phyloP scores from a whole-genome alignment of 1,140 invertebrate species.

The Drosophila bifasciata region DNA sequence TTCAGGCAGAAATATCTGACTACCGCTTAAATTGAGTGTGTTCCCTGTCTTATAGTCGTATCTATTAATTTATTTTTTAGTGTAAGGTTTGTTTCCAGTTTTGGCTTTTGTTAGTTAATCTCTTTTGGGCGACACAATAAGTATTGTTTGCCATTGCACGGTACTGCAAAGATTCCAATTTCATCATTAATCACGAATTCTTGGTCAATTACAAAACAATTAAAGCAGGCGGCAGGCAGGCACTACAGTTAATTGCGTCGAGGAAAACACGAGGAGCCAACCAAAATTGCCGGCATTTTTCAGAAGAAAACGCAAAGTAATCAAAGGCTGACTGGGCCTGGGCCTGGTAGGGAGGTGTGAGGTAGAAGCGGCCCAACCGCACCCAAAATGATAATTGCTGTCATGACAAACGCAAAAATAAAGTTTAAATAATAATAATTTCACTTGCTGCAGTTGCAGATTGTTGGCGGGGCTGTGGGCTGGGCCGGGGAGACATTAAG shows the following conservation, averaged over 20 bases:
- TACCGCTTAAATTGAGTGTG: no score
- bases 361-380: slow-evolving; percentile 8
- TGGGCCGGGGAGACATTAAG: slow-evolving; percentile 61
- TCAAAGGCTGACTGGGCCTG: background rate
- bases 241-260: slow-evolving; percentile 52
- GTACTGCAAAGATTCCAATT: slow-evolving; percentile 15
- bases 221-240: slow-evolving; percentile 50
- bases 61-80: no score
- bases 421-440: slow-evolving; percentile 80
- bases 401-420: slow-evolving; percentile 78
- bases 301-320: slow-evolving; percentile 48
- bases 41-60: no score
- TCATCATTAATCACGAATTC: slow-evolving; percentile 52
- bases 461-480: slow-evolving; percentile 21
- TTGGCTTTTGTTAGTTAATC: slow-evolving; percentile 26
- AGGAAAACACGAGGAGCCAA: slow-evolving; percentile 26
- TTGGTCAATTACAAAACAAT: slow-evolving; percentile 67
- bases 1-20: no score
- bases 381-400: slow-evolving; percentile 73
- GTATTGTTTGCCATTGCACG: slow-evolving; percentile 12
- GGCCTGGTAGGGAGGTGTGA: background rate
- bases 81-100: no score
- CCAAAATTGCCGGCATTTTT: slow-evolving; percentile 55
- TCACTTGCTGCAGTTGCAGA: slow-evolving; percentile 53
- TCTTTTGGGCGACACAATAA: slow-evolving; percentile 30